Evolutionary conservation across 30 jellyfish, hydroid and myxozoan species (phyloP).

Genomic region (Haliclystus octoradiatus): DNA sequence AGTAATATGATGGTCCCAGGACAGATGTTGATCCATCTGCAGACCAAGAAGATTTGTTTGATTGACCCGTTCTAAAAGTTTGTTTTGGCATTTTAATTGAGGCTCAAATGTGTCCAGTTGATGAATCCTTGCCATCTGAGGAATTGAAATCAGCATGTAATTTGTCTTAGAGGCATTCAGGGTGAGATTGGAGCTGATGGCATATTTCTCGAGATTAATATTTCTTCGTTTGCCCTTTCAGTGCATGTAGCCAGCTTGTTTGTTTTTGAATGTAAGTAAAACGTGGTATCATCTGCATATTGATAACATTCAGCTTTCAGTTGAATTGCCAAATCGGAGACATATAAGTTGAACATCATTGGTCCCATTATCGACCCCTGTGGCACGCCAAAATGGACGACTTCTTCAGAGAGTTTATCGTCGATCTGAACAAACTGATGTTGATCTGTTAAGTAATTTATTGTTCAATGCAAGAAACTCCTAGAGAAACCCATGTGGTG

Average conservation of each 20-base stretch:
- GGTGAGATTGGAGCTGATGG: conserved; percentile 28
- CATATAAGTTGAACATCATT: conserved; percentile 40
- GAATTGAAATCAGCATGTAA: conserved; percentile 22
- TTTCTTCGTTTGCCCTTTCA: conserved; percentile 13
- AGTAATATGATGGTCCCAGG: conserved; percentile 47
- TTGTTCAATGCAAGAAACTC: too few species aligned
- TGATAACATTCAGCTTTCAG: conserved; percentile 27
- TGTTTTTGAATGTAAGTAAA: conserved; percentile 23
- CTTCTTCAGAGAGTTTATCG: conserved; percentile 40
- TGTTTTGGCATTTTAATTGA: conserved; percentile 7
- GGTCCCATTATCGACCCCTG: conserved; percentile 57
- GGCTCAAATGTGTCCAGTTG: conserved; percentile 14
- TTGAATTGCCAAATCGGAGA: conserved; percentile 27
- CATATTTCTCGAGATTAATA: conserved; percentile 7
- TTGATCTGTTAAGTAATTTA: conserved; percentile 6
- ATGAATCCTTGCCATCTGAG: conserved; percentile 18
- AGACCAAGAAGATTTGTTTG: conserved; percentile 28
- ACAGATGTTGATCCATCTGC: conserved; percentile 26
- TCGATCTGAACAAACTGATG: conserved; percentile 45
- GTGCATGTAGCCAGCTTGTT: conserved; percentile 13
- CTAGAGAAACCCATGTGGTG: too few species aligned
- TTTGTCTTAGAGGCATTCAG: conserved; percentile 34
- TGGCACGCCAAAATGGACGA: conserved; percentile 31
- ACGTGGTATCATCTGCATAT: conserved; percentile 29
- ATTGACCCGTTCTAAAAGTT: conserved; percentile 21